A percentile compares a stretch with the other conserved stretches of the same genome.
These are phyloP conservation scores for Sebastes cheni DNA, from an alignment of 2,797 vertebrate species.

Conservation along the genomic window DNA sequence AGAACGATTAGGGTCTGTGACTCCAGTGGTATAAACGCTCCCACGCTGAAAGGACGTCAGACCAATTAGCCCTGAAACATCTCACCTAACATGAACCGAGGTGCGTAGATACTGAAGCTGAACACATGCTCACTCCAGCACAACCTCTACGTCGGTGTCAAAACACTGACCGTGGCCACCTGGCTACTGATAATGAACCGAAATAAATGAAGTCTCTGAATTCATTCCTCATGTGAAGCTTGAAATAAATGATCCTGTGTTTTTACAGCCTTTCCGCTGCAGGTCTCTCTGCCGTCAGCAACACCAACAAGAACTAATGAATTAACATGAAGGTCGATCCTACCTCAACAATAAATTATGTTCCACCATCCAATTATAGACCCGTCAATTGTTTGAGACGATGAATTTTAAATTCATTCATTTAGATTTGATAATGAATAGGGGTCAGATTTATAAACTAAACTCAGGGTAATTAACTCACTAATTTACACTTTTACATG, in stretches of 20 bases:
- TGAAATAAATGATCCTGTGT: not conserved
- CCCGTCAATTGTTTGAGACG: constrained; percentile 37
- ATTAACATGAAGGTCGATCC: constrained; percentile 48
- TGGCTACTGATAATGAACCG: not conserved
- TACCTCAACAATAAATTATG: constrained; percentile 37
- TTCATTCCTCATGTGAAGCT: not conserved
- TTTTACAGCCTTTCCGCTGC: not conserved
- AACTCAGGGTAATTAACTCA: constrained; percentile 3
- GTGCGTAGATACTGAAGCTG: constrained; percentile 19
- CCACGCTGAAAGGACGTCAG: constrained; percentile 7
- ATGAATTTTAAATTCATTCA: constrained; percentile 26
- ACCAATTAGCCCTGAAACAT: constrained; percentile 6
- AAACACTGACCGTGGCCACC: constrained; percentile 30
- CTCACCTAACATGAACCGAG: constrained; percentile 25
- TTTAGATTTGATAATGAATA: constrained; percentile 16
- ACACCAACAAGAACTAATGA: constrained; percentile 37
- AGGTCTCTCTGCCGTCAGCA: not conserved
- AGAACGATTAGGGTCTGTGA: not conserved
- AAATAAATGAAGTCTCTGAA: not conserved
- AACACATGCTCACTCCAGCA: constrained; percentile 19
- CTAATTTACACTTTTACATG: constrained; percentile 1
- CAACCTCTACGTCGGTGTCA: constrained; percentile 32
- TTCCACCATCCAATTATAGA: constrained; percentile 15
- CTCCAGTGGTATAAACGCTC: not conserved
- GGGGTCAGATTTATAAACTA: not conserved